Evolutionary conservation across 2,888 invertebrate species (phyloP).

Genomic region (Pseudococcus viburni): DNA sequence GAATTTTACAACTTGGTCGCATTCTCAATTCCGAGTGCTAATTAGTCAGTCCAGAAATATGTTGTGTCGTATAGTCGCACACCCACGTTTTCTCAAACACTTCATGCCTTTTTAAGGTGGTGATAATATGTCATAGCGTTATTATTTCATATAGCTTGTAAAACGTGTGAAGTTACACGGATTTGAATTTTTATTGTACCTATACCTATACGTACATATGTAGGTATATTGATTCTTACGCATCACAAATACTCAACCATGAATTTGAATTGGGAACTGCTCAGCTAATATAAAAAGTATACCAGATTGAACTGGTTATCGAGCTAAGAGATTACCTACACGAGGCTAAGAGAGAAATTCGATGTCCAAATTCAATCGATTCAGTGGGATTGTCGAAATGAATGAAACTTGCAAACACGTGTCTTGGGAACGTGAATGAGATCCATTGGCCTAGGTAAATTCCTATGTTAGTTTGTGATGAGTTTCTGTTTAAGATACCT

Average conservation of each 20-base stretch:
- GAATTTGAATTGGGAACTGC: background rate
- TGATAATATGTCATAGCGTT: background rate
- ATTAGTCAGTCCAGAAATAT: conserved; percentile 10
- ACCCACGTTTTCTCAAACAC: background rate
- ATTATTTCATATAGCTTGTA: conserved; percentile 19
- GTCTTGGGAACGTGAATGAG: background rate
- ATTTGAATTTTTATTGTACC: background rate
- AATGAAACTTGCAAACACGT: conserved; percentile 8
- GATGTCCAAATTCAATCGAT: background rate
- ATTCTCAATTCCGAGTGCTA: background rate
- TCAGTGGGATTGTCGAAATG: background rate
- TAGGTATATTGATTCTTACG: background rate
- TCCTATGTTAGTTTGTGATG: background rate
- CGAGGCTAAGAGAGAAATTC: background rate
- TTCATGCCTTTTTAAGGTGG: conserved; percentile 4
- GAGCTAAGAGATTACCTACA: background rate
- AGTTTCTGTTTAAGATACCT: too few relatives aligned
- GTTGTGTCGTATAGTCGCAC: background rate
- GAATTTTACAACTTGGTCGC: background rate
- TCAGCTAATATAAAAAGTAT: background rate
- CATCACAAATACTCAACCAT: background rate
- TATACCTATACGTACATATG: background rate
- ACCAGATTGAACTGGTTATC: conserved; percentile 23
- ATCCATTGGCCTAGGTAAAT: background rate
- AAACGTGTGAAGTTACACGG: background rate